These are phyloP conservation scores for Saccostrea cuccullata DNA, from an alignment of 1,140 invertebrate species.

Conservation along the genomic window DNA sequence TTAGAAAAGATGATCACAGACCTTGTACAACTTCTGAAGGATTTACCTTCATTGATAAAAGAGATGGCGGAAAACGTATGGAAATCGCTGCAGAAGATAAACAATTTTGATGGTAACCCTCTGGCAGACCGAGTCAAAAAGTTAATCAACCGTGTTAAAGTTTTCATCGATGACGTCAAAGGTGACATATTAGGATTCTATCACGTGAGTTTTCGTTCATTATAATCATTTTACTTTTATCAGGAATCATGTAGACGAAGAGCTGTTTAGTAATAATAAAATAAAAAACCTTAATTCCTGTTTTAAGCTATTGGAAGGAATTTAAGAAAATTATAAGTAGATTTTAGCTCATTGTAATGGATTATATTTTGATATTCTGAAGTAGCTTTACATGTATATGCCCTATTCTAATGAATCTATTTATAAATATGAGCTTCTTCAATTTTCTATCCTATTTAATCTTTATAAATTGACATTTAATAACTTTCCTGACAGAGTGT, in stretches of 20 bases:
- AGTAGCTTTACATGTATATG: too few relatives aligned
- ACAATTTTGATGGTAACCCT: constrained; percentile 45
- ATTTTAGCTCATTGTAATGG: too few relatives aligned
- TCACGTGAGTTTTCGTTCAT: constrained; percentile 34
- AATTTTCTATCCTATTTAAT: not conserved
- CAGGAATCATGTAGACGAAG: too few relatives aligned
- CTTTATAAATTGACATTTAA: not conserved
- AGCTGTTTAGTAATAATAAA: too few relatives aligned
- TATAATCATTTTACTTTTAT: too few relatives aligned
- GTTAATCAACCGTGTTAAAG: constrained; percentile 44
- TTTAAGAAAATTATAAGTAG: too few relatives aligned
- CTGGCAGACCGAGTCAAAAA: constrained; percentile 41
- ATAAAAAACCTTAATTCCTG: too few relatives aligned
- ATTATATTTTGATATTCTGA: too few relatives aligned
- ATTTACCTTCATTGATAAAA: constrained; percentile 46
- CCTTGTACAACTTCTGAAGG: constrained; percentile 31
- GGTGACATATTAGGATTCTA: constrained; percentile 52
- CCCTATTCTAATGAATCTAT: too few relatives aligned
- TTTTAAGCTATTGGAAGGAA: too few relatives aligned
- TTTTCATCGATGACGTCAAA: constrained; percentile 49
- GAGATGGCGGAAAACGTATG: constrained; percentile 36
- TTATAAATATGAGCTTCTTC: too few relatives aligned
- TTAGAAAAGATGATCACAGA: constrained; percentile 38
- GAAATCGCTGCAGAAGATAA: not conserved
- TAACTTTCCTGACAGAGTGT: constrained; percentile 44